A percentile compares a stretch with the other conserved stretches of the same genome.
These are phyloP conservation scores for Eleginops maclovinus DNA, from an alignment of 2,113 vertebrate genomes.

Conservation along the genomic window DNA sequence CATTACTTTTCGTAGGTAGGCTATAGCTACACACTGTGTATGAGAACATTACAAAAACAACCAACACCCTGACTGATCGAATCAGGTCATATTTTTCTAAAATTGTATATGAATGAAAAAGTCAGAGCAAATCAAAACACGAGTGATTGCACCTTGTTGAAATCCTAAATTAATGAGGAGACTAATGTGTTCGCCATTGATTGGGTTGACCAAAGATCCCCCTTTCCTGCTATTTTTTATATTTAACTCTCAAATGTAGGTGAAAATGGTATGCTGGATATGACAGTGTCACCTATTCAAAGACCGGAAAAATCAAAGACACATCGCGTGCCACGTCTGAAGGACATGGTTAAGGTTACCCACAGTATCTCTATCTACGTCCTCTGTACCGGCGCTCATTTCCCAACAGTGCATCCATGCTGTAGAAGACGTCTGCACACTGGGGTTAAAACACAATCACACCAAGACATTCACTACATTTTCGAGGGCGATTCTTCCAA, in stretches of 20 bases:
- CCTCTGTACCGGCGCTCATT: slow-evolving; percentile 26
- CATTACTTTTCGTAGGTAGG: too few relatives aligned
- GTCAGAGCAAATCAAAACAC: slow-evolving; percentile 12
- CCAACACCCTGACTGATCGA: slow-evolving; percentile 33
- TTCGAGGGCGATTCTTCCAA: slow-evolving; percentile 75
- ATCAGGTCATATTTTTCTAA: slow-evolving; percentile 19
- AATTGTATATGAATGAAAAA: not conserved
- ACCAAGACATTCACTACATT: slow-evolving; percentile 57
- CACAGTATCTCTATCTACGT: slow-evolving; percentile 23
- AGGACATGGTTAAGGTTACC: slow-evolving; percentile 56
- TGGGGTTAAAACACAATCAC: slow-evolving; percentile 61
- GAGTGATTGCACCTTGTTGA: not conserved
- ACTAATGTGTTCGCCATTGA: not conserved
- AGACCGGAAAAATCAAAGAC: slow-evolving; percentile 46
- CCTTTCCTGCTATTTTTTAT: slow-evolving; percentile 1
- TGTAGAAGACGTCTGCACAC: slow-evolving; percentile 21
- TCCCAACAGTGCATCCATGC: slow-evolving; percentile 26
- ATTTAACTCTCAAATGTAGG: not conserved
- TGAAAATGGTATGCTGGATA: slow-evolving; percentile 19
- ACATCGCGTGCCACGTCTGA: slow-evolving; percentile 36
- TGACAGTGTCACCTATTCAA: slow-evolving; percentile 27
- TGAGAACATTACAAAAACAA: slow-evolving; percentile 7
- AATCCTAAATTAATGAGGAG: not conserved
- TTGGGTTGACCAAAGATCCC: not conserved
- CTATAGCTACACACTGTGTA: too few relatives aligned